A percentile compares a stretch with the other conserved stretches of the same genome.
Conservation (phyloP, 2,113 vertebrate species). For the Anseranas semipalmata region DNA sequence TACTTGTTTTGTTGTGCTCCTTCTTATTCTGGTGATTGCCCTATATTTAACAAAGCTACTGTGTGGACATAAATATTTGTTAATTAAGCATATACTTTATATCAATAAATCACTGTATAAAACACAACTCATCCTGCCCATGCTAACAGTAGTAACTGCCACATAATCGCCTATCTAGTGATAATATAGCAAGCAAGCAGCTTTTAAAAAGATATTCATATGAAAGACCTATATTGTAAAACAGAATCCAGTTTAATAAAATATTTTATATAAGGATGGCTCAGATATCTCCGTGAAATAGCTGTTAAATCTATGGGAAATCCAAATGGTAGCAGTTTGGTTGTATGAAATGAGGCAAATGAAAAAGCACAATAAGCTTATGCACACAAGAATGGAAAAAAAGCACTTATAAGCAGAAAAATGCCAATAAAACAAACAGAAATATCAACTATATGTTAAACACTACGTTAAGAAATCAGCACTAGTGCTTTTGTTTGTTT, state of each 20-base stretch:
- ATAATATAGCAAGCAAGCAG: background rate
- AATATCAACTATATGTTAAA: background rate
- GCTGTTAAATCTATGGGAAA: background rate
- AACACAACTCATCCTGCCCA: background rate
- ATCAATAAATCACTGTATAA: background rate
- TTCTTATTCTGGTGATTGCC: conserved; percentile 1
- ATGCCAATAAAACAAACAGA: background rate
- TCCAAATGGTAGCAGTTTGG: background rate
- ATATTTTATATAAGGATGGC: background rate
- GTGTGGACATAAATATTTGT: background rate
- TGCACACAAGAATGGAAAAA: background rate
- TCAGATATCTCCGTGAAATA: background rate
- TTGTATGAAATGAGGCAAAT: background rate
- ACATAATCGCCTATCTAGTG: background rate
- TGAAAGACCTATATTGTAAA: background rate
- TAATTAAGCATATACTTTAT: background rate
- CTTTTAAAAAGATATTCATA: background rate
- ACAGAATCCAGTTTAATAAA: background rate
- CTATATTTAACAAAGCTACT: conserved; percentile 18
- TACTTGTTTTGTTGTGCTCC: conserved; percentile 38
- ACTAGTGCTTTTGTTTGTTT: background rate
- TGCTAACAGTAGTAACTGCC: background rate
- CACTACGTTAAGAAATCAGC: background rate
- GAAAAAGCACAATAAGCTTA: background rate
- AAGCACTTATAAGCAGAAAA: background rate